Percentiles rank a stretch among this genome's conserved stretches.
Conservation (phyloP, 2,113 vertebrate genomes). For the Oenanthe melanoleuca region DNA sequence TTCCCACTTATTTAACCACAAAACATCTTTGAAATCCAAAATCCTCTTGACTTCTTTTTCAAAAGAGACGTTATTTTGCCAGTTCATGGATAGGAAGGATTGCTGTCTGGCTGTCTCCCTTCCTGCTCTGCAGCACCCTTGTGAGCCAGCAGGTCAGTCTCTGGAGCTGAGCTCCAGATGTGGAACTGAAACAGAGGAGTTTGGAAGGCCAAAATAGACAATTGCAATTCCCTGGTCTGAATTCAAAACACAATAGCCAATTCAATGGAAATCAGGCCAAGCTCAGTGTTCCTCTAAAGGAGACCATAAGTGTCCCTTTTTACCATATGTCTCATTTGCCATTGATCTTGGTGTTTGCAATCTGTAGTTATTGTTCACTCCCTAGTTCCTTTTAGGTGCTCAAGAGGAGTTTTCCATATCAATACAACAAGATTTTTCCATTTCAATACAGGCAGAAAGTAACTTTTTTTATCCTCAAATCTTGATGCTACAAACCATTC, state of each 20-base stretch:
- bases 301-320: not conserved
- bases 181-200: not conserved
- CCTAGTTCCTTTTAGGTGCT: not conserved
- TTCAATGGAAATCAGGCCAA: constrained; percentile 2
- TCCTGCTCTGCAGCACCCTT: not conserved
- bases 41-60: not conserved
- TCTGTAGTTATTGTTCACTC: constrained; percentile 38
- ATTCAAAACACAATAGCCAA: not conserved
- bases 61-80: not conserved
- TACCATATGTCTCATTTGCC: not conserved
- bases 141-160: not conserved
- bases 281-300: not conserved
- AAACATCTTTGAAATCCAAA: not conserved
- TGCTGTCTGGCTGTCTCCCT: not conserved
- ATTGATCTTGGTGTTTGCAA: not conserved
- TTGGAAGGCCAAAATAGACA: not conserved
- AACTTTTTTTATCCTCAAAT: not conserved
- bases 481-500: not conserved
- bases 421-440: constrained; percentile 33
- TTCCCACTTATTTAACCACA: not conserved
- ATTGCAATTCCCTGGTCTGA: not conserved
- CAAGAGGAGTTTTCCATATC: constrained; percentile 26
- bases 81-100: not conserved
- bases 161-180: not conserved
- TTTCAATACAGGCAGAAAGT: not conserved